Base-by-base conservation (phyloP, 1,140 invertebrate genomes). In the Drosophila ambigua region DNA sequence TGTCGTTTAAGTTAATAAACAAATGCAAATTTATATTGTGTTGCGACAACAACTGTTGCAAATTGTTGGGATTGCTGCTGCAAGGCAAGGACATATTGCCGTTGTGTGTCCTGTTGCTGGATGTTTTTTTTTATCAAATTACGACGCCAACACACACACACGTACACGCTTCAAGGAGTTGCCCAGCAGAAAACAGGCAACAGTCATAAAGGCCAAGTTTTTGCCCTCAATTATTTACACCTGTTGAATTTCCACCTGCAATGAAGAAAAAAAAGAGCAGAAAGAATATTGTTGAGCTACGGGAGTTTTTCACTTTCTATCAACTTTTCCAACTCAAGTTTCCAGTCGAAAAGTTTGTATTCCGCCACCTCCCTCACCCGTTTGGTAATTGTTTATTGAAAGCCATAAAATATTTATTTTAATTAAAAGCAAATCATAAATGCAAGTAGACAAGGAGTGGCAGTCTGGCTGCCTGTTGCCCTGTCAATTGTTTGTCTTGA, bases 401-500 rank as follows among this genome's bases (percentile, higher is more conserved):
- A 69, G 58, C 28, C 52, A 76, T 77, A 49, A 76, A 77, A 77
- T 76, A 77, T 77, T 77, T 77, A 77, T 77, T 77, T 77, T 77
- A 77, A 77, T 77, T 77, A 77, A 77, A 77, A 77, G 72, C 48
- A 77, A 77, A 76, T 77, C 74, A 77, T 58, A 76, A 76, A 75
- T 75, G 39, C 64, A 67, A 44, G 55, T 52, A 57, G 49, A 46
- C 55, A 26, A 39, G 11, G 49, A 9, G 9, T 15, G 15, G 16
- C 2, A 7, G 43, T 35, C 31, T 35, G 31, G 8, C 11, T 1
- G 11, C 11, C 35, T 28, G 26, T 28, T 28, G 26, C 26, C 26
- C 26, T 48, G 55, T 16, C 60, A 49, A 49, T 43, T 76, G 45
- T 75, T 60, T 66, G 16, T 49, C 35, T 57, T 39, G 35, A 2